A percentile compares a stretch with the other conserved stretches of the same genome.
Evolutionary conservation across 2,888 invertebrate genomes (phyloP).

Genomic region (Conchocele bisecta): DNA sequence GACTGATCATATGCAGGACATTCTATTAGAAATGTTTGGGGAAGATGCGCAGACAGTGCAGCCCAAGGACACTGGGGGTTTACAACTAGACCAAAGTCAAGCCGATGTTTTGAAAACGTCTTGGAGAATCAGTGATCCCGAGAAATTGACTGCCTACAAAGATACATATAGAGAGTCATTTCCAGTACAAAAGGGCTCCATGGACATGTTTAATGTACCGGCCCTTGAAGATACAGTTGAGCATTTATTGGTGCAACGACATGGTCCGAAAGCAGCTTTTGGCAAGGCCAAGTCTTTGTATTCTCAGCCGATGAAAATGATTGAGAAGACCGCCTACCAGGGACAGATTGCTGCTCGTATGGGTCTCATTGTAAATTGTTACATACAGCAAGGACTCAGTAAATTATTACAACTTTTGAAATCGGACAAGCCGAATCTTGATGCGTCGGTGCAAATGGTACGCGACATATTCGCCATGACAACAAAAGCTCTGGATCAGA

Average conservation of each 20-base stretch:
- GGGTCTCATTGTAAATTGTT: slow-evolving; percentile 18
- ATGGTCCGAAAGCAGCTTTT: slow-evolving; percentile 21
- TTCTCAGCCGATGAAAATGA: slow-evolving; percentile 4
- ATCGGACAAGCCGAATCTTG: slow-evolving; percentile 11
- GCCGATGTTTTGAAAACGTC: slow-evolving; percentile 15
- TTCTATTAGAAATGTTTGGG: too few relatives aligned
- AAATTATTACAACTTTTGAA: neutral
- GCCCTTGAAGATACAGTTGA: slow-evolving; percentile 1
- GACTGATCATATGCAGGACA: too few relatives aligned
- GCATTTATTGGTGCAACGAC: slow-evolving; percentile 13
- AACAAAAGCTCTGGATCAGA: slow-evolving; percentile 30
- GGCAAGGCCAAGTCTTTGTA: slow-evolving; percentile 1
- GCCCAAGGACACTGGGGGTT: too few relatives aligned
- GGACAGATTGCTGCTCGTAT: slow-evolving; percentile 29
- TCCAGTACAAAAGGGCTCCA: neutral
- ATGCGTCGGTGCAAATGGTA: slow-evolving; percentile 17
- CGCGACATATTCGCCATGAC: slow-evolving; percentile 43
- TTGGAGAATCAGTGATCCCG: slow-evolving; percentile 18
- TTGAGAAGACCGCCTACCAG: slow-evolving; percentile 30
- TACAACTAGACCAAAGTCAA: slow-evolving; percentile 28
- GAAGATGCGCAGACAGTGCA: too few relatives aligned
- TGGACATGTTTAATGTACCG: slow-evolving; percentile 5
- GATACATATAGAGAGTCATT: too few relatives aligned
- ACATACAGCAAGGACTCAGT: slow-evolving; percentile 28
- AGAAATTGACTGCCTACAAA: slow-evolving; percentile 9